Base-by-base conservation (phyloP, 2,888 invertebrate species). In the Temnothorax rugatulus region DNA sequence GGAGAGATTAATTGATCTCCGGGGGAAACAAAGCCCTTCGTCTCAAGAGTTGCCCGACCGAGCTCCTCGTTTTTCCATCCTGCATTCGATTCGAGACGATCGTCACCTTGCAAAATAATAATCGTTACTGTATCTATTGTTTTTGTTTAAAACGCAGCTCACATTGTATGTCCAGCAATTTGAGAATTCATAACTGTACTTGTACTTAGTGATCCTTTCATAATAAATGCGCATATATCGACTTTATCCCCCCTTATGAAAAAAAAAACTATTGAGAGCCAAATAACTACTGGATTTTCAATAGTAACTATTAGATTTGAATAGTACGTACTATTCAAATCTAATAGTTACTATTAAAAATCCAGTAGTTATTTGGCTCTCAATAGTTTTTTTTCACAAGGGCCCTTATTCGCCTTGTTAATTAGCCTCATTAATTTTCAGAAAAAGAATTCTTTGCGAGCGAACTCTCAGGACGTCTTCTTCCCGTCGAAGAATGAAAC, bases 121-220 rank as follows among this genome's bases (percentile, higher is more conserved):
- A 9, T 34, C 29, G 29, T 29, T 34, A 34, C 34, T 93, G 29
- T 29, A 29, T 29, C 29, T 29, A 29, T 29, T 29, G 29, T 29
- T 29, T 29, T 29, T 29, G 29, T 0, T 29, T 29, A 4, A 29
- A 29, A 29, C 29, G 29, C 29, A 29, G 4, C 29, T 29, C 4
- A 4, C 29, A 29, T 29, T 29, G 29, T 29, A 29, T 29, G 2
- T 29, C 29, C 29, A 29, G 29, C 29, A 29, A 4, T 29, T 29
- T 90, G 73, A 89, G 90, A 92, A 90, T 91, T 44, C 84, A 25
- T 25, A 85, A 87, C 87, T 89, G 25, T 25, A 90, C 90, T 34
- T 34, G 7, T 34, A 5, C 0, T 7, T 34, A 34, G 7, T 7
- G 86, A 84, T 86, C 79, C 75, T 83, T 81, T 83, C 54, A 76